These are phyloP conservation scores for Lampris megalopsis DNA, from an alignment of 2,113 vertebrate species.

Conservation along the genomic window DNA sequence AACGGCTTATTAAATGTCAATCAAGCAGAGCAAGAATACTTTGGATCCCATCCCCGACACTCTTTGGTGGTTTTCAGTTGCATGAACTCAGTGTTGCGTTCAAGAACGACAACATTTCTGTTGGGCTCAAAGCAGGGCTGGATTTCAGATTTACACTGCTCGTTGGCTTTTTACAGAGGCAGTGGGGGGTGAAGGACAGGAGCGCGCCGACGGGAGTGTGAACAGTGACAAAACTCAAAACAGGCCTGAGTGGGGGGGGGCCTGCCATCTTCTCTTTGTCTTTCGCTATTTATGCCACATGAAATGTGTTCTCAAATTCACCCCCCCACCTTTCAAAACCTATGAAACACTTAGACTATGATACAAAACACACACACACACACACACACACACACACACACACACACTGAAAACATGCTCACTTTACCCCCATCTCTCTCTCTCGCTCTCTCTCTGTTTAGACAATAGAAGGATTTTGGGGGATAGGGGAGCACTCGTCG, in stretches of 20 bases:
- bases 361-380: background rate
- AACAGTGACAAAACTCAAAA: background rate
- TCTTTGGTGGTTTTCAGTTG: background rate
- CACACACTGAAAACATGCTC: background rate
- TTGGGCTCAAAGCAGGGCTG: background rate
- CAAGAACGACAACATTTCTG: background rate
- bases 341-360: background rate
- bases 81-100: background rate
- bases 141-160: background rate
- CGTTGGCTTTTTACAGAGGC: background rate
- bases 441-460: constrained; percentile 38
- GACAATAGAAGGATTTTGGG: constrained; percentile 58
- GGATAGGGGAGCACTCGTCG: constrained; percentile 52
- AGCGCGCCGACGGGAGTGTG: background rate
- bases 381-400: constrained; percentile 32
- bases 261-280: background rate
- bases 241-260: background rate
- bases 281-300: constrained; percentile 13
- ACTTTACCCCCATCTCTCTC: background rate
- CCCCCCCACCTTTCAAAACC: constrained; percentile 13
- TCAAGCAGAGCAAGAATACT: background rate
- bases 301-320: constrained; percentile 5
- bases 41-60: background rate
- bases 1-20: background rate
- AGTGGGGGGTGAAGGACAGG: background rate